A percentile compares a stretch with the other conserved stretches of the same genome.
Conservation (phyloP, 2,888 invertebrate genomes). For the Cetonia aurata region DNA sequence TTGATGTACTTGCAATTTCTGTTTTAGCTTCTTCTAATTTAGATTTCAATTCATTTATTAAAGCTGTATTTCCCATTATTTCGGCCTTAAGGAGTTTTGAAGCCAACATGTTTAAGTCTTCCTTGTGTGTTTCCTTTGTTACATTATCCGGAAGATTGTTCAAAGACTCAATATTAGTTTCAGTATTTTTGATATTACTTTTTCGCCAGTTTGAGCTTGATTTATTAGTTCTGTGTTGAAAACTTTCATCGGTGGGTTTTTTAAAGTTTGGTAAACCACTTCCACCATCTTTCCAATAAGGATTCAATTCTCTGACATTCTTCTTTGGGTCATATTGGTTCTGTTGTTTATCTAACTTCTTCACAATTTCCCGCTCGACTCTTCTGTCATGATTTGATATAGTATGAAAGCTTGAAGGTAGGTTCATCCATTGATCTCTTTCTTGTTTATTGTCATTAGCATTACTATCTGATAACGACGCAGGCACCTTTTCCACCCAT, state of each 20-base stretch:
- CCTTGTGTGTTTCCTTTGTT: slow-evolving; percentile 66
- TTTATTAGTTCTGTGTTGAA: slow-evolving; percentile 29
- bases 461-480: slow-evolving; percentile 4
- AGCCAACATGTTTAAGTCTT: slow-evolving; percentile 90
- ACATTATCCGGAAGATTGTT: slow-evolving; percentile 17
- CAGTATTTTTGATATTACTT: slow-evolving; percentile 45
- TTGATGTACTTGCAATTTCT: slow-evolving; percentile 50
- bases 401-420: slow-evolving; percentile 61
- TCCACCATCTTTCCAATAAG: slow-evolving; percentile 93
- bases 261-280: slow-evolving; percentile 78
- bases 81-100: slow-evolving; percentile 95
- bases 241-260: slow-evolving; percentile 61
- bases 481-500: slow-evolving; percentile 73
- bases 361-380: slow-evolving; percentile 67
- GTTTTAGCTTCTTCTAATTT: slow-evolving; percentile 81
- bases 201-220: slow-evolving; percentile 47
- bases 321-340: slow-evolving; percentile 78
- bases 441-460: slow-evolving; percentile 52
- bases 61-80: slow-evolving; percentile 84
- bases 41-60: slow-evolving; percentile 78
- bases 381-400: slow-evolving; percentile 65
- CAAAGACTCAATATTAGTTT: slow-evolving; percentile 8
- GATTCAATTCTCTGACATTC: slow-evolving; percentile 86
- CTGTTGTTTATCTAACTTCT: slow-evolving; percentile 69
- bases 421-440: slow-evolving; percentile 86